phyloP scores from a whole-genome alignment of 2,888 invertebrate genomes.

The Matsumyia berberina region DNA sequence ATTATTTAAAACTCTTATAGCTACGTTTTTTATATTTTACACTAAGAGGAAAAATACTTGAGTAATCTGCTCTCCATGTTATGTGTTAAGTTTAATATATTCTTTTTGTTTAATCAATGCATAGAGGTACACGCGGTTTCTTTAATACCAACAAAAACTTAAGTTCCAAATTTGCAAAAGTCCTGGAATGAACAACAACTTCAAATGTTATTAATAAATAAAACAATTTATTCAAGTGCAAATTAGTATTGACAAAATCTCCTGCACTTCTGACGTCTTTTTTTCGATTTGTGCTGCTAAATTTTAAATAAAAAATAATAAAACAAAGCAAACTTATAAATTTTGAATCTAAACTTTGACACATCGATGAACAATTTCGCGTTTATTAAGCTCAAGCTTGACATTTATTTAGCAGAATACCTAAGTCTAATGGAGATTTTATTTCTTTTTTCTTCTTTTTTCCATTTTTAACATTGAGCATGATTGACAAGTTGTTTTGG shows the following conservation, averaged over 20 bases:
- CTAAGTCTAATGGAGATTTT: conserved; percentile 2
- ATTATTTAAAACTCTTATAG: conserved; percentile 21
- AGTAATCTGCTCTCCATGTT: conserved; percentile 56
- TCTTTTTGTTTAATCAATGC: conserved; percentile 32
- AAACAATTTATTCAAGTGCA: conserved; percentile 49
- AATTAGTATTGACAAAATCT: conserved; percentile 38
- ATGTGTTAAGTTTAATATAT: conserved; percentile 27
- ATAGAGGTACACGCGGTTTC: conserved; percentile 37
- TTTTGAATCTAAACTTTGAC: conserved; percentile 31
- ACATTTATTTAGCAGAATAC: conserved; percentile 55
- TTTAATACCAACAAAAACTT: conserved; percentile 53
- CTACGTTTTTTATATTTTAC: not conserved
- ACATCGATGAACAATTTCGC: conserved; percentile 51
- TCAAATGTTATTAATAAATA: conserved; percentile 70
- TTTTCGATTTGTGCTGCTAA: conserved; percentile 28
- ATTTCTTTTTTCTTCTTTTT: too few relatives aligned
- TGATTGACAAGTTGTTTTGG: conserved; percentile 15
- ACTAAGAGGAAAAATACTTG: conserved; percentile 45
- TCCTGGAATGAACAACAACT: conserved; percentile 75
- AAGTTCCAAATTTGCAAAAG: conserved; percentile 73
- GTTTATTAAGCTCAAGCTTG: conserved; percentile 52
- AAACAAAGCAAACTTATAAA: conserved; percentile 48
- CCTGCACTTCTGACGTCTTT: conserved; percentile 20
- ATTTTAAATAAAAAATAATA: conserved; percentile 3
- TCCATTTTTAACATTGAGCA: conserved; percentile 19